Evolutionary conservation across 2,797 vertebrate genomes (phyloP), one percentile per base, ranked within the genome.

Genomic region (Paratrypauchen microcephalus): DNA sequence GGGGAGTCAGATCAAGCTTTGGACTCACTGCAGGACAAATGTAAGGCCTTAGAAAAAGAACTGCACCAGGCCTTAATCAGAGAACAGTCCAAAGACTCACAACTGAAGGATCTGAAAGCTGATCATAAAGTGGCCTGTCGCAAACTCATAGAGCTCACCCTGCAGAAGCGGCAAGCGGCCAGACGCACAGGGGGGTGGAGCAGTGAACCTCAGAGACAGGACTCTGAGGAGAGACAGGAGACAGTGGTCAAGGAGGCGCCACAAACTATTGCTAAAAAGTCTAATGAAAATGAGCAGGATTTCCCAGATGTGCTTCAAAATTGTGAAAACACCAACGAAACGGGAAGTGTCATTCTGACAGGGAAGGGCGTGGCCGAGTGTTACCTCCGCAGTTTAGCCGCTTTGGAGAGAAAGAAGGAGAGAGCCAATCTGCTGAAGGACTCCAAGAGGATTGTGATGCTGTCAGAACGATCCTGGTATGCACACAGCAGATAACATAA

Each of bases 391-490:
- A 87, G 73, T 70, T 65, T 91, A 75, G 89, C 86, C 18, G 81
- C 79, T 2, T 66, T 79, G 52, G 87, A 91, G 72, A 91, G 82
- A 55, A 92, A 80, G 70, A 88, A 75, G 59, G 89, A 79, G 1
- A 78, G 41, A 0, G 80, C 69, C 4, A 73, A 48, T 24, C 69
- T 63, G 28, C 80, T 74, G 24, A 90, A 64, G 58, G 90, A 90
- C 56, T 88, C 88, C 0, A 86, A 85, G 71, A 92, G 65, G 75
- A 88, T 90, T 9, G 83, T 88, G 52, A 92, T 93, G 93, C 73
- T 93, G 70, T 86, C 87, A 15, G 92, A 93, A 76, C 83, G 92
- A 77, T 92, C 92, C n/a, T 90, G 90, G 93, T 93, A 70, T 86
- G 87, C 16, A 1, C 2, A 3, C 3, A 30, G 11, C 41, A 15